Evolutionary conservation across 1,140 invertebrate species (phyloP).

Genomic region (Vanessa tameamea): DNA sequence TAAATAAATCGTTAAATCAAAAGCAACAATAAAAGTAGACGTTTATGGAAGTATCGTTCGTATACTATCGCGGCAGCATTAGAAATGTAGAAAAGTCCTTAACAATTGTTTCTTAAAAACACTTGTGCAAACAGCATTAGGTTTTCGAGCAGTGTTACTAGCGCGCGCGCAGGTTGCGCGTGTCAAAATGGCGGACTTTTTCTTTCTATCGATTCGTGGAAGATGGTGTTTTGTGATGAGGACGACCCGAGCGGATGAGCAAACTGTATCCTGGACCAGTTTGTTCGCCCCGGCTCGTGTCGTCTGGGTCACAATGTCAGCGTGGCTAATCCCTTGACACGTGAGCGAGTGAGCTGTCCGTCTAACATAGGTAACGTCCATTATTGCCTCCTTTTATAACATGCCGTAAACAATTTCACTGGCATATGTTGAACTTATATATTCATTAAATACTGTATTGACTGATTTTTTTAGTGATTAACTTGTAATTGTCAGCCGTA

Average conservation of each 20-base stretch:
- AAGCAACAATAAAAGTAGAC: conserved; percentile 21
- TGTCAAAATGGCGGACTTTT: conserved; percentile 27
- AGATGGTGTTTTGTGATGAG: conserved; percentile 33
- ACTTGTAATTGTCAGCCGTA: too few species aligned
- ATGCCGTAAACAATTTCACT: background rate
- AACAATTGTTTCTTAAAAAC: conserved; percentile 75
- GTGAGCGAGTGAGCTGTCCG: conserved; percentile 22
- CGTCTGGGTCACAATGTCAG: conserved; percentile 56
- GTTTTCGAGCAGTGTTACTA: conserved; percentile 55
- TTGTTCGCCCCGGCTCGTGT: conserved; percentile 81
- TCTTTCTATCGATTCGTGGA: background rate
- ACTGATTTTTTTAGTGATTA: too few species aligned
- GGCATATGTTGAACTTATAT: background rate
- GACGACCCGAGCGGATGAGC: conserved; percentile 79
- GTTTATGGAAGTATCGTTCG: conserved; percentile 40
- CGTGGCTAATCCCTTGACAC: conserved; percentile 34
- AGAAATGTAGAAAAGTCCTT: conserved; percentile 74
- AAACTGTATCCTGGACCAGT: conserved; percentile 74
- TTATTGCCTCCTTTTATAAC: background rate
- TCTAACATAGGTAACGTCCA: conserved; percentile 1
- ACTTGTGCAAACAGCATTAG: conserved; percentile 71
- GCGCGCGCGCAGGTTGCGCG: conserved; percentile 49
- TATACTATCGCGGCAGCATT: conserved; percentile 47
- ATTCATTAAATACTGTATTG: background rate
- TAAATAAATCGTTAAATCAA: conserved; percentile 6